Conservation (phyloP, 2,113 vertebrate species). For the Podocnemis expansa region DNA sequence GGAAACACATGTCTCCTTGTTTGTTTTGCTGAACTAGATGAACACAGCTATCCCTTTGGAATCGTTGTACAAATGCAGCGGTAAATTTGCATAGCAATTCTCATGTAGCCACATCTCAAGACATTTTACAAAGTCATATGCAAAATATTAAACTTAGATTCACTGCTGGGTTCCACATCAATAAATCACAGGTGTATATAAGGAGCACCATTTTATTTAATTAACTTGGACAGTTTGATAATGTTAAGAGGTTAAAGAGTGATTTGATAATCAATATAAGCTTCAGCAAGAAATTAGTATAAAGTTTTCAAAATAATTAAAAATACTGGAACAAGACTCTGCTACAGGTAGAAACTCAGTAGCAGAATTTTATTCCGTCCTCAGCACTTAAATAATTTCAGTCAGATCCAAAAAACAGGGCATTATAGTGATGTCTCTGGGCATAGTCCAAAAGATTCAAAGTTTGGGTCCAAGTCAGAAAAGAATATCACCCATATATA, state of each 20-base stretch:
- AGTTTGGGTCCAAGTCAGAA: background rate
- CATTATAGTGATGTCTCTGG: background rate
- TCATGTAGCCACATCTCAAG: background rate
- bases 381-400: background rate
- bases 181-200: background rate
- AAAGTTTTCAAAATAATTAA: background rate
- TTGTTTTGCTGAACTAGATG: too few relatives aligned
- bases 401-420: background rate
- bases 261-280: background rate
- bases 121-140: background rate
- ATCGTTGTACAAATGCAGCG: background rate
- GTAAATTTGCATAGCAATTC: background rate
- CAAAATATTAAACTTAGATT: background rate
- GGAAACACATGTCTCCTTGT: background rate
- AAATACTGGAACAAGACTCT: background rate
- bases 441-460: background rate
- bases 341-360: background rate
- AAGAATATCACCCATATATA: background rate
- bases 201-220: background rate
- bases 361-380: background rate
- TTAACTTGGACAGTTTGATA: background rate
- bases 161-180: background rate
- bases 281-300: background rate
- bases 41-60: too few relatives aligned
- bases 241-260: background rate